These are phyloP conservation scores for Callocephalon fimbriatum DNA, from an alignment of 2,113 vertebrate genomes.

Conservation along the genomic window DNA sequence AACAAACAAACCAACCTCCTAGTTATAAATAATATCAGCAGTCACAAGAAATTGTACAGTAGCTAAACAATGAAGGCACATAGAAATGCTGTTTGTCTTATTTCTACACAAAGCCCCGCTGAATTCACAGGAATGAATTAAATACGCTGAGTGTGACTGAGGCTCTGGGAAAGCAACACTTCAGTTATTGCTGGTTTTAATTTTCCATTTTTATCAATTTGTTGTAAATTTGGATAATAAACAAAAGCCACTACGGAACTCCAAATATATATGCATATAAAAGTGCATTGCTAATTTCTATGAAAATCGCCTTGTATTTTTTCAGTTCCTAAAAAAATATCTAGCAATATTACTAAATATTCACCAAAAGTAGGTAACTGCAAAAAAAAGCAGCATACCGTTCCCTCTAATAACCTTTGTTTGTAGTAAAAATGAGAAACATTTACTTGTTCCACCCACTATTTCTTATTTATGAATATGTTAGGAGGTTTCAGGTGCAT, in stretches of 20 bases:
- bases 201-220: constrained; percentile 17
- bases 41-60: constrained; percentile 22
- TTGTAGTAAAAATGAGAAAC: constrained; percentile 3
- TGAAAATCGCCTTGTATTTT: background rate
- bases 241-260: background rate
- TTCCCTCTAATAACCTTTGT: background rate
- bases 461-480: background rate
- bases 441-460: background rate
- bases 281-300: background rate
- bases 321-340: background rate
- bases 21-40: constrained; percentile 58
- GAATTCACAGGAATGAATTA: constrained; percentile 12
- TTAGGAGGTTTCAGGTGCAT: background rate
- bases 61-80: constrained; percentile 45
- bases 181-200: background rate
- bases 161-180: background rate
- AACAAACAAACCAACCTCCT: constrained; percentile 35
- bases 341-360: background rate
- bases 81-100: constrained; percentile 18
- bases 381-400: background rate
- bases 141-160: background rate
- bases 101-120: background rate
- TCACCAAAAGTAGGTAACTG: background rate
- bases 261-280: background rate
- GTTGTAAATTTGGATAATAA: background rate